A percentile compares a stretch with the other conserved stretches of the same genome.
These are phyloP conservation scores for Hoplostethus mediterraneus DNA, from an alignment of 2,797 vertebrate genomes.

Conservation along the genomic window DNA sequence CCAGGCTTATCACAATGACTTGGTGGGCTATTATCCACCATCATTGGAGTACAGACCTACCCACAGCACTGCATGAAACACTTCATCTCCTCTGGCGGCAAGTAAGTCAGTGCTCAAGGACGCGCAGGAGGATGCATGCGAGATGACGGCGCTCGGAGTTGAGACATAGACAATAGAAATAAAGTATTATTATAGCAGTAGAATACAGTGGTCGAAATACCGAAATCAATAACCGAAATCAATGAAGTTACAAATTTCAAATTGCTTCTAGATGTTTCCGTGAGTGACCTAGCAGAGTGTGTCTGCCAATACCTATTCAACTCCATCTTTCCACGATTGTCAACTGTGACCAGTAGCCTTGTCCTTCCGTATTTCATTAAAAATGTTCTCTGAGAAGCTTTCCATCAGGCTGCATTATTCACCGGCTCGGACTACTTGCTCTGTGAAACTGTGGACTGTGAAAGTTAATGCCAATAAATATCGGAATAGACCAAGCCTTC, in stretches of 20 bases:
- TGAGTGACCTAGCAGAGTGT: neutral
- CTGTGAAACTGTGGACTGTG: too few relatives aligned
- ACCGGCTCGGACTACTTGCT: too few relatives aligned
- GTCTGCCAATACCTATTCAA: slow-evolving; percentile 3
- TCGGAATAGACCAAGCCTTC: too few relatives aligned
- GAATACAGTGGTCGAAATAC: slow-evolving; percentile 10
- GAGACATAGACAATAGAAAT: slow-evolving; percentile 5
- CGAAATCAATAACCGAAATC: slow-evolving; percentile 28
- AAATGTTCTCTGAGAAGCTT: slow-evolving; percentile 10
- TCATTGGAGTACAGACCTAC: slow-evolving; percentile 10
- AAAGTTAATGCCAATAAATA: too few relatives aligned
- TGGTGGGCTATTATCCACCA: slow-evolving; percentile 25
- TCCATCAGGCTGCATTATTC: too few relatives aligned
- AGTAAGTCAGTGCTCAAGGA: slow-evolving; percentile 63
- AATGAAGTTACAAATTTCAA: slow-evolving; percentile 6
- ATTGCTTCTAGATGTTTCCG: slow-evolving; percentile 10
- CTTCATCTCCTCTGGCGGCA: slow-evolving; percentile 44
- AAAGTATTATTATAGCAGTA: neutral
- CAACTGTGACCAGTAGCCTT: too few relatives aligned
- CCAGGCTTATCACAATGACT: slow-evolving; percentile 23
- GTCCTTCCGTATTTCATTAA: neutral
- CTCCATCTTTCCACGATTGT: slow-evolving; percentile 13
- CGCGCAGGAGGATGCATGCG: slow-evolving; percentile 26
- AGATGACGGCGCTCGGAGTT: slow-evolving; percentile 40
- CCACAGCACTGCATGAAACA: slow-evolving; percentile 37